Percentiles rank a stretch among this genome's conserved stretches.
Evolutionary conservation across 1,140 invertebrate genomes (phyloP).

Genomic region (Drosophila aff.): DNA sequence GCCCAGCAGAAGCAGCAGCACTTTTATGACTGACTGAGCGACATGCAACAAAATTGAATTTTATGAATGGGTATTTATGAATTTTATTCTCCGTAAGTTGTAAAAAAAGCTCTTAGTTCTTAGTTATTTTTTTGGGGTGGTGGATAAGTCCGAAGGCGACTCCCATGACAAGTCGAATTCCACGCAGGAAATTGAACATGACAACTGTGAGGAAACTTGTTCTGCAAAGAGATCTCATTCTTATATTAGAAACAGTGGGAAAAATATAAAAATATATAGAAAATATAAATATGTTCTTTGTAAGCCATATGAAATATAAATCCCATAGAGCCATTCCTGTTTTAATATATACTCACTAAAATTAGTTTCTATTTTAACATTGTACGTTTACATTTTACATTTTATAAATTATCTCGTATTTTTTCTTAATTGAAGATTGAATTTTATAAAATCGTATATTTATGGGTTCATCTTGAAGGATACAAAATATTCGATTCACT

Average conservation of each 20-base stretch:
- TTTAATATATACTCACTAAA: background rate
- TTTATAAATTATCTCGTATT: too few species aligned
- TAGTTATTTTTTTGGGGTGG: constrained; percentile 35
- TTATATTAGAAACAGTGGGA: constrained; percentile 41
- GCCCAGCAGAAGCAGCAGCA: constrained; percentile 62
- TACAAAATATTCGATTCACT: background rate
- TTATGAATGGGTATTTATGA: constrained; percentile 82
- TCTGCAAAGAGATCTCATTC: constrained; percentile 24
- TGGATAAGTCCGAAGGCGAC: constrained; percentile 22
- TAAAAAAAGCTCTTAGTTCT: constrained; percentile 60
- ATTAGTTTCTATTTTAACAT: background rate
- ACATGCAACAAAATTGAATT: constrained; percentile 84
- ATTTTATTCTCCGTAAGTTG: constrained; percentile 71
- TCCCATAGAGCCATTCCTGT: background rate
- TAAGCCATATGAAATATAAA: too few species aligned
- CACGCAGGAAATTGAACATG: constrained; percentile 75
- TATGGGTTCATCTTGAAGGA: background rate
- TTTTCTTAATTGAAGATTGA: background rate
- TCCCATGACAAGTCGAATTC: constrained; percentile 66
- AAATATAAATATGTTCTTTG: background rate
- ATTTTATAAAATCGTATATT: background rate
- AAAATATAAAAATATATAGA: background rate
- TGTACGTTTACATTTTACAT: background rate
- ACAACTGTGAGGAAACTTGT: constrained; percentile 78
- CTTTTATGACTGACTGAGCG: constrained; percentile 66